These are phyloP conservation scores for Vanessa cardui DNA, from an alignment of 2,888 invertebrate species.

Conservation along the genomic window DNA sequence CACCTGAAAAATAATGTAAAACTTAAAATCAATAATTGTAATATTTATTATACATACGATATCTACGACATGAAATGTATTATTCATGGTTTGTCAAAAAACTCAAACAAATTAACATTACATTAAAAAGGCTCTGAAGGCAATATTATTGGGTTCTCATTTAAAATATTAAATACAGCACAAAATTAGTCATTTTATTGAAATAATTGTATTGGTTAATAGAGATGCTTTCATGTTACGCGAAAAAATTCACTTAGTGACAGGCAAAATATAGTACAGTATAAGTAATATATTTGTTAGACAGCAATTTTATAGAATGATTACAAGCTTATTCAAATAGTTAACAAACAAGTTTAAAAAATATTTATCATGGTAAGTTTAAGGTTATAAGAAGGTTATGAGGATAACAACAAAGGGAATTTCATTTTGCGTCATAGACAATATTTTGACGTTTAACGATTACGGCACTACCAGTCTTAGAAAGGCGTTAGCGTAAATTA, in stretches of 20 bases:
- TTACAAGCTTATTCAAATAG: neutral
- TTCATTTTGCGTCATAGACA: slow-evolving; percentile 25
- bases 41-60: neutral
- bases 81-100: neutral
- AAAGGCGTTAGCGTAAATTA: neutral
- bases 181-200: too few species aligned
- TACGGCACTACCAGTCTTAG: neutral
- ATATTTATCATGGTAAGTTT: neutral
- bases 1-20: slow-evolving; percentile 56
- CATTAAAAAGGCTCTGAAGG: too few species aligned
- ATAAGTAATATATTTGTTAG: too few species aligned
- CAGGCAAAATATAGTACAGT: too few species aligned
- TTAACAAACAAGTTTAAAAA: neutral
- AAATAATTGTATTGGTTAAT: too few species aligned
- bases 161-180: too few species aligned
- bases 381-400: slow-evolving; percentile 1
- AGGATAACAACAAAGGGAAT: slow-evolving; percentile 3
- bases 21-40: neutral
- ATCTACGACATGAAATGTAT: neutral
- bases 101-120: too few species aligned
- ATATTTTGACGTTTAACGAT: slow-evolving; percentile 22
- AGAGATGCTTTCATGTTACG: too few species aligned
- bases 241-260: too few species aligned
- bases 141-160: too few species aligned
- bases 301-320: neutral